Evolutionary conservation across 2,797 vertebrate genomes (phyloP).

Genomic region (Danio jaintianensis): DNA sequence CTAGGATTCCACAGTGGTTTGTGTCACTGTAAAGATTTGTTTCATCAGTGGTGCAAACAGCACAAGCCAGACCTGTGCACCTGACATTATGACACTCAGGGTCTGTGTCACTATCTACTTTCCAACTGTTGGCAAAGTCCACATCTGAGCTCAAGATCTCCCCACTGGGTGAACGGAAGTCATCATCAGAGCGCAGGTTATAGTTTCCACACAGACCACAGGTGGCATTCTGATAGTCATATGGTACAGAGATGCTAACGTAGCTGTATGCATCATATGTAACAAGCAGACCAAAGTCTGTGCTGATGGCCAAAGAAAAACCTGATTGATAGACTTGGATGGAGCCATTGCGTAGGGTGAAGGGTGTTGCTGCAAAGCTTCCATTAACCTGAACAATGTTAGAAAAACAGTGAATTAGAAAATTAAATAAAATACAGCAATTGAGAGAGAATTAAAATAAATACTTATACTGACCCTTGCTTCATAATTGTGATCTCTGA

Average conservation of each 20-base stretch:
- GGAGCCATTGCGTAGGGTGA: conserved; percentile 65
- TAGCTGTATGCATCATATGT: conserved; percentile 66
- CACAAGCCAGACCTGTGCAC: conserved; percentile 64
- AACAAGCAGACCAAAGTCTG: conserved; percentile 72
- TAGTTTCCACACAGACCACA: conserved; percentile 77
- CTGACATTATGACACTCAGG: conserved; percentile 46
- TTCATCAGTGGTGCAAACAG: conserved; percentile 44
- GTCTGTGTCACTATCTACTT: conserved; percentile 47
- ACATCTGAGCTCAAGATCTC: conserved; percentile 61
- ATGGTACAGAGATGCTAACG: conserved; percentile 67
- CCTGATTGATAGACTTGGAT: conserved; percentile 70
- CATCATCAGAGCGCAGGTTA: conserved; percentile 67
- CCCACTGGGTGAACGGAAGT: conserved; percentile 65
- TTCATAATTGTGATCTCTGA: conserved; percentile 62
- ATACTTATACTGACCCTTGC: conserved; percentile 65
- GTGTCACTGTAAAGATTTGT: conserved; percentile 51
- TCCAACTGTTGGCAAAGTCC: conserved; percentile 73
- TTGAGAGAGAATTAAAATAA: background rate
- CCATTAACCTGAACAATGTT: conserved; percentile 70
- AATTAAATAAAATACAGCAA: background rate
- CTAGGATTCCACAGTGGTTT: conserved; percentile 69
- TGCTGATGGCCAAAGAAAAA: conserved; percentile 66
- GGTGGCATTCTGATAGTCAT: conserved; percentile 66
- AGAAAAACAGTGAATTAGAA: background rate
- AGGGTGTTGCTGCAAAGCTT: conserved; percentile 61